These are phyloP conservation scores for Callyntrura sp. DNA, from an alignment of 2,888 invertebrate species.

Conservation along the genomic window DNA sequence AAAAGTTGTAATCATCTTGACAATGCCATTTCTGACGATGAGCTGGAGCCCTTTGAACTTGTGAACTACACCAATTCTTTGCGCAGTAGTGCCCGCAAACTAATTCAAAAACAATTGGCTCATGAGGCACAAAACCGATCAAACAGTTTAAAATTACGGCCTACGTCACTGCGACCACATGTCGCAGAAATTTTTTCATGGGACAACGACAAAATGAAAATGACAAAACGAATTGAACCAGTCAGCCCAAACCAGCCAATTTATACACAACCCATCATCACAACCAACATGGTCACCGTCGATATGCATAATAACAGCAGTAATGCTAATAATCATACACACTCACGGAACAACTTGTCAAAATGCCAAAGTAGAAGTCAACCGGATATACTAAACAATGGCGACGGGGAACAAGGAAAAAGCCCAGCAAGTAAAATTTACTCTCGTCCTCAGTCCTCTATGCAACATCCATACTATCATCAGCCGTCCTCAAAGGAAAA, in stretches of 20 bases:
- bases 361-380: constrained; percentile 56
- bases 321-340: no score
- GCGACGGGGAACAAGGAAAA: not conserved
- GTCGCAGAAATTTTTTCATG: constrained; percentile 63
- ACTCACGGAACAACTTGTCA: constrained; percentile 44
- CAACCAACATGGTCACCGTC: constrained; percentile 37
- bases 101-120: constrained; percentile 73
- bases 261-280: constrained; percentile 26
- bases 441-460: constrained; percentile 33
- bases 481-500: constrained; percentile 11
- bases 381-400: constrained; percentile 48
- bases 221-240: constrained; percentile 43
- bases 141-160: constrained; percentile 59
- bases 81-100: constrained; percentile 74
- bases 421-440: not conserved
- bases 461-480: constrained; percentile 6
- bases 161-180: constrained; percentile 52
- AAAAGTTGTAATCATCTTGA: constrained; percentile 74
- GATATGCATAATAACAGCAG: not conserved
- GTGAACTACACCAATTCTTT: constrained; percentile 75
- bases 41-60: constrained; percentile 71
- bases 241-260: constrained; percentile 4
- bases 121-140: constrained; percentile 58
- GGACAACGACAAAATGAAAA: constrained; percentile 61
- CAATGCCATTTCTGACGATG: constrained; percentile 53